A percentile compares a stretch with the other conserved stretches of the same genome.
Conservation (phyloP, 2,888 invertebrate genomes). For the Graphium colonna region DNA sequence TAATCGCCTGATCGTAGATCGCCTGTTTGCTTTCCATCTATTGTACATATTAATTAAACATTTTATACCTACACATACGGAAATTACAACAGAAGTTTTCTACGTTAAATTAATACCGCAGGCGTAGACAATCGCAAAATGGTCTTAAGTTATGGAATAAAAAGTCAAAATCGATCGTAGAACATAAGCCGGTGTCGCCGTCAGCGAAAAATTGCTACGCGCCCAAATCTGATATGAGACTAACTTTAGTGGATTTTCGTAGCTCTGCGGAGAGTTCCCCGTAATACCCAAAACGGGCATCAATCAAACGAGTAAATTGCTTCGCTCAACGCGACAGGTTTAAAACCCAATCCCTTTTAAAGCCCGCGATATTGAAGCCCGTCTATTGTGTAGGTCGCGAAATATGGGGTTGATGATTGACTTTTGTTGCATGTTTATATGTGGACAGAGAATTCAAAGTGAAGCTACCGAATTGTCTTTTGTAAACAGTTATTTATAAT, state of each 20-base stretch:
- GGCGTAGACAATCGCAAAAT: too few relatives aligned
- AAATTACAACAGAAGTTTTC: too few relatives aligned
- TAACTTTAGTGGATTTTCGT: constrained; percentile 17
- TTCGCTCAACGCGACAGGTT: constrained; percentile 46
- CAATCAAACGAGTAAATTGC: constrained; percentile 62
- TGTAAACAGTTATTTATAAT: too few relatives aligned
- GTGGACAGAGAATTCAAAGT: background rate
- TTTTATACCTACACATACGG: too few relatives aligned
- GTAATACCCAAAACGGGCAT: constrained; percentile 47
- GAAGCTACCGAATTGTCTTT: too few relatives aligned
- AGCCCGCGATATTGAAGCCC: constrained; percentile 31
- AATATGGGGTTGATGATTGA: constrained; percentile 38
- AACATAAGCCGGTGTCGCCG: background rate
- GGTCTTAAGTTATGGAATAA: too few relatives aligned
- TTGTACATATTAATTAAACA: too few relatives aligned
- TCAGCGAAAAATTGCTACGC: background rate
- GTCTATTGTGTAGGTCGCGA: constrained; percentile 28
- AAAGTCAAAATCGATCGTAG: too few relatives aligned
- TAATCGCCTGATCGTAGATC: too few relatives aligned
- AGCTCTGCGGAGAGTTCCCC: constrained; percentile 31
- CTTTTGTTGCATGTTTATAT: constrained; percentile 27
- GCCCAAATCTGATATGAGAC: background rate
- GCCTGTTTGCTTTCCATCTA: too few relatives aligned
- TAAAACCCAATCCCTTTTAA: constrained; percentile 44
- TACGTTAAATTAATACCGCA: too few relatives aligned